phyloP scores from a whole-genome alignment of 1,140 invertebrate genomes.

The Hyles vespertilio region DNA sequence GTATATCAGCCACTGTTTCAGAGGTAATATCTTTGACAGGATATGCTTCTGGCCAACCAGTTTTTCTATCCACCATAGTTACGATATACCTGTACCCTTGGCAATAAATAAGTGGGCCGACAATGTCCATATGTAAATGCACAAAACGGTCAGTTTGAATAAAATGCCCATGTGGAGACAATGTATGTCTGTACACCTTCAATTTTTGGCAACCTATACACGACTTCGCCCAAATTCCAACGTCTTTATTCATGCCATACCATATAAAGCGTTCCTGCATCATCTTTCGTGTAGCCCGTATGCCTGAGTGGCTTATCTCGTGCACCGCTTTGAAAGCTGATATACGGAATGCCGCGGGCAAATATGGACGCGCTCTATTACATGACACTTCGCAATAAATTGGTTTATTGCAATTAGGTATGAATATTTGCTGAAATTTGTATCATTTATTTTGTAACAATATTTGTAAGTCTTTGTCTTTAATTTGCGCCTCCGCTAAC shows the following conservation, averaged over 20 bases:
- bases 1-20: constrained; percentile 23
- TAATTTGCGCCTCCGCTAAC: too few relatives aligned
- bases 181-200: constrained; percentile 20
- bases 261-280: constrained; percentile 15
- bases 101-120: constrained; percentile 27
- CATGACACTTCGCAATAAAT: too few relatives aligned
- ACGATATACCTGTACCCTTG: constrained; percentile 50
- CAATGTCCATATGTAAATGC: constrained; percentile 68
- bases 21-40: constrained; percentile 57
- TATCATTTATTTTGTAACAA: too few relatives aligned
- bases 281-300: constrained; percentile 15
- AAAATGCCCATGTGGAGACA: constrained; percentile 20
- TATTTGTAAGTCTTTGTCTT: too few relatives aligned
- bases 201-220: constrained; percentile 34
- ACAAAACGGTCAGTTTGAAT: constrained; percentile 41
- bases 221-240: constrained; percentile 33
- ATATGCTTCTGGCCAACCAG: constrained; percentile 67
- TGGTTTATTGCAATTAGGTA: too few relatives aligned
- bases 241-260: constrained; percentile 43
- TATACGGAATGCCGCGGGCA: constrained; percentile 16
- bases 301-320: constrained; percentile 19
- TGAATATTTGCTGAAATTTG: too few relatives aligned
- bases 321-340: constrained; percentile 15
- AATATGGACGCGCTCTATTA: constrained; percentile 14
- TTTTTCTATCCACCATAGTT: constrained; percentile 66